A percentile compares a stretch with the other conserved stretches of the same genome.
Evolutionary conservation across 2,888 invertebrate species (phyloP).

Genomic region (Ochropleura leucogaster): DNA sequence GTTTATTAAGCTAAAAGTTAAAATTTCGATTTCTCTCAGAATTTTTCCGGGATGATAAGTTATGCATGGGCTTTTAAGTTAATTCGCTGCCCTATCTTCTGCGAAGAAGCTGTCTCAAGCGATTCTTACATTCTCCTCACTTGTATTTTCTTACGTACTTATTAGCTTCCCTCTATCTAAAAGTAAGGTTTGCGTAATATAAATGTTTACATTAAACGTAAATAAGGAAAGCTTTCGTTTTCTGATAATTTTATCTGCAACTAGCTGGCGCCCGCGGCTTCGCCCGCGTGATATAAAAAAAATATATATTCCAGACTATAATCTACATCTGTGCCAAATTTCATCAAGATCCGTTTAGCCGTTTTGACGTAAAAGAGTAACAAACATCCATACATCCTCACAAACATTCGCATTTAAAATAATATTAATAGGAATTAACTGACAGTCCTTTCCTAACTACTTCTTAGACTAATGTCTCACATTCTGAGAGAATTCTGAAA

Average conservation of each 20-base stretch:
- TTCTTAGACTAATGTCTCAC: too few species aligned
- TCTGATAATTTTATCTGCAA: neutral
- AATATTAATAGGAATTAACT: too few species aligned
- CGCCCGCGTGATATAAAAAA: too few species aligned
- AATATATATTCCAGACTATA: too few species aligned
- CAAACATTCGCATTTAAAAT: too few species aligned
- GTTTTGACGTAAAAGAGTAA: too few species aligned
- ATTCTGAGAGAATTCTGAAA: too few species aligned
- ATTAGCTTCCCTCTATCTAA: slow-evolving; percentile 2
- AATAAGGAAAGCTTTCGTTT: neutral
- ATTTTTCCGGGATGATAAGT: slow-evolving; percentile 41
- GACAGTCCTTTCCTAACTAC: too few species aligned
- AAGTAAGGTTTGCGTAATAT: neutral
- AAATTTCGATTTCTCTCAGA: slow-evolving; percentile 26
- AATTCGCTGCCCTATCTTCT: slow-evolving; percentile 34
- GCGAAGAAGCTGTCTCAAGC: slow-evolving; percentile 10
- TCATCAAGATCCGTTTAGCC: too few species aligned
- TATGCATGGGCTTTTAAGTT: slow-evolving; percentile 54
- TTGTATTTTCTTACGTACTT: slow-evolving; percentile 4
- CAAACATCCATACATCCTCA: too few species aligned
- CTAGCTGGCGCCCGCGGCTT: too few species aligned
- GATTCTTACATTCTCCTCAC: neutral
- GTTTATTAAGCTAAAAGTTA: slow-evolving; percentile 27
- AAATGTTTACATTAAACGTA: neutral
- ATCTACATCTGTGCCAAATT: too few species aligned